phyloP scores from a whole-genome alignment of 2,888 invertebrate genomes.

The Stictocephala bisonia region DNA sequence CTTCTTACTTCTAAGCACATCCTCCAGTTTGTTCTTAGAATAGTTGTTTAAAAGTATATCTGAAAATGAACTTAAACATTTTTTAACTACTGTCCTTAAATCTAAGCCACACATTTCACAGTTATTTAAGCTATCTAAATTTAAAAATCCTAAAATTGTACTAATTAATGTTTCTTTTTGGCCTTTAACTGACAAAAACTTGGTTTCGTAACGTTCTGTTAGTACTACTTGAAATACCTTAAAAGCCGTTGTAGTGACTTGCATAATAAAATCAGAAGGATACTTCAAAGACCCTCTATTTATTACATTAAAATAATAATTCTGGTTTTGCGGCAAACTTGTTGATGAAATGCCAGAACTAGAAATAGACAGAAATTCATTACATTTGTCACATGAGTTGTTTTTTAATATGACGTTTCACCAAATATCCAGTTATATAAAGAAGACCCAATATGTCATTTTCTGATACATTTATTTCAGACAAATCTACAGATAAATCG shows the following conservation, averaged over 20 bases:
- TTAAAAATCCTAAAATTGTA: not conserved
- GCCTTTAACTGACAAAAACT: not conserved
- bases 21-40: too few relatives aligned
- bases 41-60: not conserved
- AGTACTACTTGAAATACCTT: not conserved
- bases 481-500: not conserved
- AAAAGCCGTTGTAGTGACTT: not conserved
- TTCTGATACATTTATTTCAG: not conserved
- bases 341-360: not conserved
- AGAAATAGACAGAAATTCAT: not conserved
- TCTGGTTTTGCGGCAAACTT: not conserved
- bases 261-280: not conserved
- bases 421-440: constrained; percentile 3
- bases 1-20: too few relatives aligned
- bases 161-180: not conserved
- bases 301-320: not conserved
- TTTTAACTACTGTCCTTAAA: not conserved
- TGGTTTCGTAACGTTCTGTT: not conserved
- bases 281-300: not conserved
- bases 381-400: not conserved
- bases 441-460: constrained; percentile 1
- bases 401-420: not conserved
- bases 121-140: not conserved
- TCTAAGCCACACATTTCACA: not conserved
- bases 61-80: not conserved